Evolutionary conservation across 1,140 invertebrate genomes (phyloP).

Genomic region (Caerostris darwini): DNA sequence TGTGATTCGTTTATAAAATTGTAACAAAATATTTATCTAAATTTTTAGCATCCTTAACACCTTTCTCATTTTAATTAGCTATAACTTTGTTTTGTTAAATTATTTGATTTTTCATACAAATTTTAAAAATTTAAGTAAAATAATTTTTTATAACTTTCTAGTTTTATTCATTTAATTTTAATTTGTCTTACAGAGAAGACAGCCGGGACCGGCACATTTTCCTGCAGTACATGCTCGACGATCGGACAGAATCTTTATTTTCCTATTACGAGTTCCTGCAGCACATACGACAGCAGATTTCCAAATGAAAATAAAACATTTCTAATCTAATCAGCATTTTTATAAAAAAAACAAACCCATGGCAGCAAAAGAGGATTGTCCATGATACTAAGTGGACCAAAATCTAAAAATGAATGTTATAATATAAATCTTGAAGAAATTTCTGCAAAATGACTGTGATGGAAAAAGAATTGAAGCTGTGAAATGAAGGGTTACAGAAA

Average conservation of each 20-base stretch:
- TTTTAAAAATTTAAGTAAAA: no score
- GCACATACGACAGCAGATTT: conserved; percentile 93
- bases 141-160: no score
- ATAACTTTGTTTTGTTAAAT: no score
- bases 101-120: no score
- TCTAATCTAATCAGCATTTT: conserved; percentile 30
- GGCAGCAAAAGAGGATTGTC: neutral
- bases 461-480: no score
- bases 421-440: neutral
- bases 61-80: no score
- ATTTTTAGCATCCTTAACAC: no score
- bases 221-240: conserved; percentile 95
- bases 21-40: no score
- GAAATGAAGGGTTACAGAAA: neutral
- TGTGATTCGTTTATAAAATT: no score
- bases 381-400: conserved; percentile 20
- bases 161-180: neutral
- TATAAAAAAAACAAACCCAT: conserved; percentile 10
- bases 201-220: conserved; percentile 91
- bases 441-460: no score
- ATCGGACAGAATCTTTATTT: conserved; percentile 94
- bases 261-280: conserved; percentile 99
- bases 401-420: neutral
- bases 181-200: conserved; percentile 88
- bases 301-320: conserved; percentile 71